Evolutionary conservation across 2,797 vertebrate species (phyloP).

Genomic region (Lerista edwardsae): DNA sequence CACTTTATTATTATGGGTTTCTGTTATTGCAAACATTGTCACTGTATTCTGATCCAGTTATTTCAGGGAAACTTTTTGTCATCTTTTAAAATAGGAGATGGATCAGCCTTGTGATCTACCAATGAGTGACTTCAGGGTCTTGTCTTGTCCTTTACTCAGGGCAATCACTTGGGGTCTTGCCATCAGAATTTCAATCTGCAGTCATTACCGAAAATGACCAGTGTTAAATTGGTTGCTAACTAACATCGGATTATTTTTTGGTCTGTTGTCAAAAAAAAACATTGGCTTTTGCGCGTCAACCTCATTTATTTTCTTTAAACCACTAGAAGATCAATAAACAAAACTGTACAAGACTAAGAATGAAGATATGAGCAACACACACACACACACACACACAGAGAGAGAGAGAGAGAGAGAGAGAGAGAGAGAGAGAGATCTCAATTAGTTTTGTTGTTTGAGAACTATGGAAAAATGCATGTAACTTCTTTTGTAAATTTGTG

Average conservation of each 20-base stretch:
- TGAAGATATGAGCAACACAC: not conserved
- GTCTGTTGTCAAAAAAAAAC: not conserved
- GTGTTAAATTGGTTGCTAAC: not conserved
- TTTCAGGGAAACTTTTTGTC: constrained; percentile 60
- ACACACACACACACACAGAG: too few species aligned
- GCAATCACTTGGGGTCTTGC: not conserved
- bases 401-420: too few species aligned
- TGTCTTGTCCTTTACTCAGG: not conserved
- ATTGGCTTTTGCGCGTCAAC: not conserved
- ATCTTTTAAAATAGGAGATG: constrained; percentile 62
- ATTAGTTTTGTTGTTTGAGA: not conserved
- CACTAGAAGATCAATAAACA: not conserved
- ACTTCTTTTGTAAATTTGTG: not conserved
- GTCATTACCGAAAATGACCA: not conserved
- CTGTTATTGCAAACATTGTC: constrained; percentile 65
- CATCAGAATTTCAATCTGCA: not conserved
- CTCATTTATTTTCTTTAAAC: not conserved
- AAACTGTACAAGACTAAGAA: not conserved
- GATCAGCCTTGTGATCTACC: constrained; percentile 57
- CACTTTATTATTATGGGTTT: constrained; percentile 67
- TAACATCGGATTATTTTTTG: not conserved
- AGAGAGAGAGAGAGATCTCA: too few species aligned
- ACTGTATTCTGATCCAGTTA: constrained; percentile 60
- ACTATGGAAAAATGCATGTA: not conserved
- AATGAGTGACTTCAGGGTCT: not conserved